phyloP scores from a whole-genome alignment of 2,113 vertebrate genomes.

The Ochotona curzoniae region DNA sequence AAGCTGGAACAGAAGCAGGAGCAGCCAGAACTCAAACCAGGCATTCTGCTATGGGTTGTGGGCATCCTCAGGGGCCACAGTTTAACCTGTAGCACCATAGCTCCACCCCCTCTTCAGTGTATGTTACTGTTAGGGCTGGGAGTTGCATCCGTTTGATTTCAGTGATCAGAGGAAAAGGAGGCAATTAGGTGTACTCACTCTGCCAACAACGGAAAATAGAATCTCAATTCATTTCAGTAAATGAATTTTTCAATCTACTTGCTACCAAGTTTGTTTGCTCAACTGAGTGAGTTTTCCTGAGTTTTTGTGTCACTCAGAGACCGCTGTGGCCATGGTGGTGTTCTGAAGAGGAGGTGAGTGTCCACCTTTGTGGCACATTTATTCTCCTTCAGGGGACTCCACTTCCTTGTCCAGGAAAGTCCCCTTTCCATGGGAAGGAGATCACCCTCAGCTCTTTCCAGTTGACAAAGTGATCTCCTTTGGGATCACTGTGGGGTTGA shows the following conservation, averaged over 20 bases:
- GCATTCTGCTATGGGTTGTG: too few relatives aligned
- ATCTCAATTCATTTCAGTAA: background rate
- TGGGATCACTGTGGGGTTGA: background rate
- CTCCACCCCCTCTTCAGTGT: too few relatives aligned
- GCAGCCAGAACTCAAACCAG: too few relatives aligned
- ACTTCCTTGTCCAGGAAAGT: background rate
- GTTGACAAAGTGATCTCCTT: slow-evolving; percentile 4
- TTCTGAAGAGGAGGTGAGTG: background rate
- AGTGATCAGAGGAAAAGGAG: background rate
- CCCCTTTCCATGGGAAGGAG: background rate
- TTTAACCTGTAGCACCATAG: too few relatives aligned
- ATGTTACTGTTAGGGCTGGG: background rate
- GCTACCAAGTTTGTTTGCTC: background rate
- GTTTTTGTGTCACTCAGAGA: background rate
- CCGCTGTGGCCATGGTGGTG: background rate
- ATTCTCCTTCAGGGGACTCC: background rate
- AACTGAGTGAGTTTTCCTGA: background rate
- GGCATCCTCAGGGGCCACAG: too few relatives aligned
- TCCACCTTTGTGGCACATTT: background rate
- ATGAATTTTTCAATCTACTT: background rate
- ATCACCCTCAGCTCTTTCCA: background rate
- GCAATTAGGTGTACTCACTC: background rate
- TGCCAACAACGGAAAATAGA: background rate
- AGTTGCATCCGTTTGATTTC: background rate
- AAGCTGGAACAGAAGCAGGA: too few relatives aligned